Evolutionary conservation across 2,113 vertebrate species (phyloP), one percentile per base, ranked within the genome.

Genomic region (Chloroceryle aenea): DNA sequence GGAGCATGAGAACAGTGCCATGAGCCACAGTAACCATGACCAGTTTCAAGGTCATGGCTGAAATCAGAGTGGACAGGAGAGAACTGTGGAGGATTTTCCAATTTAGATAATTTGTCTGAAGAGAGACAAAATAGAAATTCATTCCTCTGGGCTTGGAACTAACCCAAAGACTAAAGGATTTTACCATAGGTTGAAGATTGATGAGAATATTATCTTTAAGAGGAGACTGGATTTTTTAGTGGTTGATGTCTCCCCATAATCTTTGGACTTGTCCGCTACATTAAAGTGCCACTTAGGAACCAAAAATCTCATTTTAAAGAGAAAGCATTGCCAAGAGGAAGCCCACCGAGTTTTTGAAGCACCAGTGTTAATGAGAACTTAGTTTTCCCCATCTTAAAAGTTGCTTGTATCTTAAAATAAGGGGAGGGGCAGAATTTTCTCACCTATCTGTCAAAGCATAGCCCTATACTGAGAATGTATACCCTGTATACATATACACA

Each of bases 1-100:
- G 25, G 10, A 25, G 5, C 30, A 34, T 38, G n/a, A 68, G 71
- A 75, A 82, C 7, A 4, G 7, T 61, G 22, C 22, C 4, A 9
- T 42, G 47, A 71, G 34, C 22, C 8, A 2, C 56, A 72, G 80
- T 30, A 45, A 50, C 32, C 0, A 3, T 27, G 34, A 27, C 15
- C 0, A 0, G 7, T 59, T 90, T 63, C 38, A 53, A 89, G 58
- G n/a, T 55, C 0, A 0, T 58, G n/a, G 20, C 72, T 73, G 55
- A 96, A 77, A 88, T 69, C 48, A 73, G 25, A 84, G 34, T 15
- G 21, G 38, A 67, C 7, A 58, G 40, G 58, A 77, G 9, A 85
- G 25, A 10, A 25, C 15, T 68, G 26, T 4, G 2, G 62, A 53
- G 23, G 12, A 50, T 81, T 87, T 91, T 87, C 42, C 43, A 14